These are phyloP conservation scores for Sinosuthora webbiana DNA, from an alignment of 2,113 vertebrate genomes.

Conservation along the genomic window DNA sequence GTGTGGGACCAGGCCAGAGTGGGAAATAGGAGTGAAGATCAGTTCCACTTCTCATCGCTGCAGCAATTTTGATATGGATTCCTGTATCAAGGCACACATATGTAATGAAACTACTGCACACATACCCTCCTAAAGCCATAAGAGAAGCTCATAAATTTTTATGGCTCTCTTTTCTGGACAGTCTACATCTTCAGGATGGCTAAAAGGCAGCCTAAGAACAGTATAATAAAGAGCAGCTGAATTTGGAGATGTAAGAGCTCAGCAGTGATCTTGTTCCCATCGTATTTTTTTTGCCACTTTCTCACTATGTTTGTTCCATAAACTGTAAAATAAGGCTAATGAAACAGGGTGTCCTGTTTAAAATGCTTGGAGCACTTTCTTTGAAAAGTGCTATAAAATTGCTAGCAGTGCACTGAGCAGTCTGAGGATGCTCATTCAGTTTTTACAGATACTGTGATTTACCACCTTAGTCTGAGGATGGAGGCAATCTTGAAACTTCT, in stretches of 20 bases:
- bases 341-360: neutral
- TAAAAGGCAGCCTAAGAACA: neutral
- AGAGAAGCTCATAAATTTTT: neutral
- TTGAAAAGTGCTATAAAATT: neutral
- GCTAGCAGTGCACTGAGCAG: neutral
- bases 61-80: neutral
- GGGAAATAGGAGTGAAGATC: neutral
- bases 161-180: neutral
- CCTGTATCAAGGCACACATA: neutral
- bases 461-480: neutral
- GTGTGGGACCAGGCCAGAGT: neutral
- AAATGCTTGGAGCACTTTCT: neutral
- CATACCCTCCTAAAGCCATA: neutral
- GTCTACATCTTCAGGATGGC: neutral
- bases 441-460: neutral
- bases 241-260: neutral
- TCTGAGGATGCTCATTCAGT: neutral
- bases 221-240: neutral
- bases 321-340: neutral
- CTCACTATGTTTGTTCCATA: neutral
- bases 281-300: neutral
- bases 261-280: neutral
- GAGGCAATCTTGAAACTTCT: neutral
- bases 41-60: neutral
- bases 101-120: neutral